Percentiles rank a stretch among this genome's conserved stretches.
phyloP scores from a whole-genome alignment of 2,113 vertebrate genomes.

The Pterocles burchelli region DNA sequence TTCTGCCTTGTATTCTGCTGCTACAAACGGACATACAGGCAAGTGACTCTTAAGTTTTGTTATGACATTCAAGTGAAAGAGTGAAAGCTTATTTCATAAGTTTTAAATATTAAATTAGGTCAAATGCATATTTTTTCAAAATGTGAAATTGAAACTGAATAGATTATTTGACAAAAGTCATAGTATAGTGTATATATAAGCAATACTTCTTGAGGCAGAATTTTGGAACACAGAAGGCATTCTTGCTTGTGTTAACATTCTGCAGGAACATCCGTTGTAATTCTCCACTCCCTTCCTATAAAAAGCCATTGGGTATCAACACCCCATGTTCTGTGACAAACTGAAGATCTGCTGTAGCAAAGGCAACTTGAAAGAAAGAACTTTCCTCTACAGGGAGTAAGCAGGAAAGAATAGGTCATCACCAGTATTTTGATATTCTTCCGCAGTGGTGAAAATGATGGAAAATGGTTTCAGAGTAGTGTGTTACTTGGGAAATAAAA shows the following conservation, averaged over 20 bases:
- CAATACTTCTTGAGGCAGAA: background rate
- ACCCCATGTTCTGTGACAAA: background rate
- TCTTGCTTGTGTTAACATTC: background rate
- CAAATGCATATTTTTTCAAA: background rate
- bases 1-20: conserved; percentile 99
- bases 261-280: background rate
- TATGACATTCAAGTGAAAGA: background rate
- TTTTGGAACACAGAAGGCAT: background rate
- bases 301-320: background rate
- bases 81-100: background rate
- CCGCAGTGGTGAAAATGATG: background rate
- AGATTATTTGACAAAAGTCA: background rate
- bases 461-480: background rate
- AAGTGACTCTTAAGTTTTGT: background rate
- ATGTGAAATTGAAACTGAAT: background rate
- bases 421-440: background rate
- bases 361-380: background rate
- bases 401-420: background rate
- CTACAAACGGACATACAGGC: conserved; percentile 96
- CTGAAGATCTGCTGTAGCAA: background rate
- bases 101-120: background rate
- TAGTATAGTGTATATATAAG: background rate
- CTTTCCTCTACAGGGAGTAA: background rate
- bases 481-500: background rate
- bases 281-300: background rate